Evolutionary conservation across 2,113 vertebrate species (phyloP), one percentile per base, ranked within the genome.

Genomic region (Microtus oregoni): DNA sequence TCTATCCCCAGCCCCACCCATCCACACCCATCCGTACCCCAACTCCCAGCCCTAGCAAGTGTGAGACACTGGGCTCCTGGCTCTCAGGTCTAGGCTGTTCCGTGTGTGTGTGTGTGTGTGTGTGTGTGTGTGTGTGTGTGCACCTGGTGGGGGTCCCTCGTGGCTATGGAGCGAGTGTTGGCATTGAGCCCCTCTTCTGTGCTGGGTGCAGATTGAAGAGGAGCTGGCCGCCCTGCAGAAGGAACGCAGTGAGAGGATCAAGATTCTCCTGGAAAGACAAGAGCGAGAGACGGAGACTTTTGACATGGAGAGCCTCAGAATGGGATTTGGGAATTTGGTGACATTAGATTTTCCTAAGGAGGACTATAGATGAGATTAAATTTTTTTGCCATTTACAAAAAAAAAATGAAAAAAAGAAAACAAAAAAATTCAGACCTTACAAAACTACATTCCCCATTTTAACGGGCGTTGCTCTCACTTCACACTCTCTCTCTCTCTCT

Each of bases 161-260:
- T 28, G 22, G 55, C n/a, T 28, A 24, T 83, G 81, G 24, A 14
- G 52, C 61, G 28, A 68, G 3, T 12, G 6, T 6, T 26, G 58
- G 55, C 82, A 6, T 47, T 89, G 70, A 92, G 61, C 50, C 58
- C 87, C 12, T 35, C 85, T 94, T 32, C 86, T 94, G 10, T 98
- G 92, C 65, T 92, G 85, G 0, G 98, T 98, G 19, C 98, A 99
- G 99, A 99, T 99, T 96, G 99, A 99, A 98, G 99, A 99, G 99
- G 99, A 99, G 99, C 99, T 99, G 96, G 99, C 99, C 95, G 99
- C 99, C 98, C 99, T 99, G 98, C 99, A 99, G 99, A 99, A 99
- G 98, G 99, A 99, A 98, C 99, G 99, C 97, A 99, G 99, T 73
- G 99, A 99, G 98, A 99, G 99, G 92, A 99, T 99, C 94, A 99